Base-by-base conservation (phyloP, 2,888 invertebrate species). In the Mystacides longicornis region DNA sequence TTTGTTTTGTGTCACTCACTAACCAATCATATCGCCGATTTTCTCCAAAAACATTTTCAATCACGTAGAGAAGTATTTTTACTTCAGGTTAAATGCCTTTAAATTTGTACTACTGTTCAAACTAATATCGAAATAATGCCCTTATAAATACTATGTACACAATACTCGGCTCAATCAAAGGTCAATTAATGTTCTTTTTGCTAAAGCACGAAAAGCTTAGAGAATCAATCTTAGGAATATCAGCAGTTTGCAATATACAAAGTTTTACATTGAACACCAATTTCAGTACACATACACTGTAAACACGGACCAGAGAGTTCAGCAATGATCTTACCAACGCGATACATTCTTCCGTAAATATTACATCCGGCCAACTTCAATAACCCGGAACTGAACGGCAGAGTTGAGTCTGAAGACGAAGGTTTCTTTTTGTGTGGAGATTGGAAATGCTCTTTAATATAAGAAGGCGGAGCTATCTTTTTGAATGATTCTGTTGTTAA, bases 291-390 rank as follows among this genome's bases (percentile, higher is more conserved):
- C 72, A 86, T 85, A 71, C 93, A 93, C 71, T 89, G 87, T 62
- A 85, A 80, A 70, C 93, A 93, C 14, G 86, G 82, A 55, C 84
- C 84, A 4, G 91, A 90, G 59, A 93, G 73, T 73, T 93, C 91
- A 1, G 85, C 80, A 64, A 93, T 91, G 62, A 89, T 86, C 65
- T 85, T 79, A 2, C 89, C 90, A 9, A 92, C 87, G 21, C 87
- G 79, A 69, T 92, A 92, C 87, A 92, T 92, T 61, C 86, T 79
- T 4, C 93, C 93, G 66, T 92, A 92, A 64, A 93, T 92, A 71
- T 93, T 93, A 67, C 93, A 93, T 1, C 92, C 92, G 11, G 89
- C 89, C 59, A 92, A 69, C 70, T 90, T 91, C 46, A 89, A 71
- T 51, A 85, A 70, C 31, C 85, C 84, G 14, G 78, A 70, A 1